Evolutionary conservation across 2,888 invertebrate species (phyloP).

Genomic region (Mechanitis mazaeus): DNA sequence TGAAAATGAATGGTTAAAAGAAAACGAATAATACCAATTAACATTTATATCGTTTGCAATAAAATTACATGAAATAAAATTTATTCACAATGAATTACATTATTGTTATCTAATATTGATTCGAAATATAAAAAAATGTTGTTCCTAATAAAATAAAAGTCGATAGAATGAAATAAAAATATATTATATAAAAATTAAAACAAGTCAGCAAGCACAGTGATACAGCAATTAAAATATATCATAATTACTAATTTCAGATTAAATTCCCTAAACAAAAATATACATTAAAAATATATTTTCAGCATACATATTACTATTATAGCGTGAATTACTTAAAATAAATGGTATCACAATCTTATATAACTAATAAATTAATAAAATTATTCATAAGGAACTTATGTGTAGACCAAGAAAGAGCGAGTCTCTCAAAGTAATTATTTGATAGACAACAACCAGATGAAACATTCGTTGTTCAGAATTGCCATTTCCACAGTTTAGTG

Average conservation of each 20-base stretch:
- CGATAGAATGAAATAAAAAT: conserved; percentile 36
- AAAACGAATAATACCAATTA: conserved; percentile 47
- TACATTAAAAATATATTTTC: conserved; percentile 54
- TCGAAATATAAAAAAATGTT: conserved; percentile 36
- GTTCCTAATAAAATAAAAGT: conserved; percentile 29
- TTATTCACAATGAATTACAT: conserved; percentile 56
- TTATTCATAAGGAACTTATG: conserved; percentile 70
- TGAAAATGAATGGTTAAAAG: conserved; percentile 28
- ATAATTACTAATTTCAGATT: conserved; percentile 52
- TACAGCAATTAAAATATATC: conserved; percentile 42
- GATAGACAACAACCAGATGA: conserved; percentile 38
- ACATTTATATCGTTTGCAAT: conserved; percentile 56
- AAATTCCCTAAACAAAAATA: conserved; percentile 53
- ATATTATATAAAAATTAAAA: conserved; percentile 35
- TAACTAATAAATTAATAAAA: conserved; percentile 57
- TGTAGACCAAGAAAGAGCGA: conserved; percentile 61
- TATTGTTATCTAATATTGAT: conserved; percentile 58
- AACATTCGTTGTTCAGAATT: conserved; percentile 31
- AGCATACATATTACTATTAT: conserved; percentile 47
- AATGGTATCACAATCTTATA: conserved; percentile 75
- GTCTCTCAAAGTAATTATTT: conserved; percentile 58
- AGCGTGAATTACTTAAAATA: conserved; percentile 64
- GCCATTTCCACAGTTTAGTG: conserved; percentile 25
- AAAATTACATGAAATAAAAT: conserved; percentile 50
- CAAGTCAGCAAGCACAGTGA: conserved; percentile 42